Evolutionary conservation across 2,113 vertebrate genomes (phyloP), one percentile per base, ranked within the genome.

Genomic region (Psilopogon haemacephalus): DNA sequence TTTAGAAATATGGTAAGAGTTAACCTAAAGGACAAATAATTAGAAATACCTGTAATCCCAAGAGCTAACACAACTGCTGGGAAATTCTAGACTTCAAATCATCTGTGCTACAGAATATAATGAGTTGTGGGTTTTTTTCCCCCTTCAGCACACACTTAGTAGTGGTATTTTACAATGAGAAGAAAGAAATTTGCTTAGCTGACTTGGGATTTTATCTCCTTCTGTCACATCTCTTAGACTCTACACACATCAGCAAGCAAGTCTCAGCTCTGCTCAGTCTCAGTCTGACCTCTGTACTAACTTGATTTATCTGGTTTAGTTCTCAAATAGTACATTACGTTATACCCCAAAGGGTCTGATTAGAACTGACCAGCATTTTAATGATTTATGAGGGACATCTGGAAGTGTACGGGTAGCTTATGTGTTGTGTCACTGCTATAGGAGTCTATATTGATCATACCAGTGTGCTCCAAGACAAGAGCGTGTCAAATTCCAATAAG

Each of bases 361-460:
- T 93, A 88, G 79, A 86, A 55, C 68, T 35, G 58, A 80, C 71
- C 12, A 5, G 87, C 88, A 95, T 85, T 92, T 90, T 87, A 93
- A 91, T 95, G 96, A 97, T 97, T 97, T 97, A 94, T 83, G 93
- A 84, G 85, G 33, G 89, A 82, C 92, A 96, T 85, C 90, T 97
- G 94, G 68, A 65, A 84, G 72, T 50, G 85, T 67, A 84, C 15
- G 59, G 77, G 85, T 72, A 96, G 85, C 64, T 17, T 90, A 82
- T n/a, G 17, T 77, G 59, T 86, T 93, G 70, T 91, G 84, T 94
- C 91, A 84, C 59, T 76, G 83, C 84, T 67, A 38, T 35, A 83
- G 65, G 44, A 84, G 55, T 63, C 50, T 94, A 48, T 74, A 87
- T 78, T 86, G 94, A 94, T 94, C 89, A 75, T n/a, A 67, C 62